phyloP scores from a whole-genome alignment of 1,140 invertebrate genomes.

The Myzus persicae region DNA sequence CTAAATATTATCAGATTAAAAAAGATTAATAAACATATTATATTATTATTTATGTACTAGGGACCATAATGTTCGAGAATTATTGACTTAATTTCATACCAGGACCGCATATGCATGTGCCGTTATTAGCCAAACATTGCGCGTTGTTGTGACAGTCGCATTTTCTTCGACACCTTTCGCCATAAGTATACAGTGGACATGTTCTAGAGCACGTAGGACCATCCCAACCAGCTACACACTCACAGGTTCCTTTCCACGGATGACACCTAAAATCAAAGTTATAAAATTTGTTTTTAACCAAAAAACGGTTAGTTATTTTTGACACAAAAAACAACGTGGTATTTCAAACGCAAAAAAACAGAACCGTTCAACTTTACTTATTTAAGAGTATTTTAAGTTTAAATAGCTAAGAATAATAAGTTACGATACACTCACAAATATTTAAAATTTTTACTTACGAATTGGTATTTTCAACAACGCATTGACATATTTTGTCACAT shows the following conservation, averaged over 20 bases:
- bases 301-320: background rate
- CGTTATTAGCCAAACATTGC: constrained; percentile 85
- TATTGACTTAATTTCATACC: constrained; percentile 65
- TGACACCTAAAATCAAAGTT: constrained; percentile 73
- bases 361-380: background rate
- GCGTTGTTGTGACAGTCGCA: constrained; percentile 89
- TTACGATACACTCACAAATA: background rate
- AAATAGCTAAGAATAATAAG: background rate
- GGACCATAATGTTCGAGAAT: background rate
- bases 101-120: constrained; percentile 82
- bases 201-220: constrained; percentile 80
- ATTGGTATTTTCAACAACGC: constrained; percentile 76
- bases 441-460: constrained; percentile 65
- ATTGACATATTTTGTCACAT: constrained; percentile 79
- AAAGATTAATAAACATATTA: background rate
- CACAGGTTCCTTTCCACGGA: constrained; percentile 85
- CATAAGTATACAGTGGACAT: constrained; percentile 83
- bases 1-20: background rate
- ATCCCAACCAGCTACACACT: constrained; percentile 88
- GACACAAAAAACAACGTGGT: background rate
- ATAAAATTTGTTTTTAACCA: background rate
- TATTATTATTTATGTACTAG: background rate
- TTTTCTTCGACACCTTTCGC: constrained; percentile 77
- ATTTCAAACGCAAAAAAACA: background rate
- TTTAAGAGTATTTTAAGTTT: background rate